These are phyloP conservation scores for Nomada ruficornis DNA, from an alignment of 2,888 invertebrate species.

Conservation along the genomic window DNA sequence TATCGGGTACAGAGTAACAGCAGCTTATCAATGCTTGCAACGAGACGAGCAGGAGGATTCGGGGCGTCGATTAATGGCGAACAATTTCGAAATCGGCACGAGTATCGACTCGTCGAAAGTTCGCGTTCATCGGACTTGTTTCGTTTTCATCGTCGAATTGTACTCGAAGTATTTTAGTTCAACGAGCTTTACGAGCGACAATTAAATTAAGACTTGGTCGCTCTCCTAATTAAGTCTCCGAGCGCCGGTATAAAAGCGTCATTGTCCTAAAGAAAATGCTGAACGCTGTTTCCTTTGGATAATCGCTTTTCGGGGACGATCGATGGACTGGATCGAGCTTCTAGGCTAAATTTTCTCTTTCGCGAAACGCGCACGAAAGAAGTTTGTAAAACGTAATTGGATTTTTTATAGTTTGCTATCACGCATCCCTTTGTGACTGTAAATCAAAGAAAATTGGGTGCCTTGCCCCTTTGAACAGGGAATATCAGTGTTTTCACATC, in stretches of 20 bases:
- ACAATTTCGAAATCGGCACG: not conserved
- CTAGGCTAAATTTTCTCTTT: not conserved
- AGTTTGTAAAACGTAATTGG: conserved; percentile 4
- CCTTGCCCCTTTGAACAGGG: too few species aligned
- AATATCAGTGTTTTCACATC: too few species aligned
- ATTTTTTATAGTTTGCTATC: not conserved
- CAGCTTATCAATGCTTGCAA: too few species aligned
- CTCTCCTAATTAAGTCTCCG: conserved; percentile 4
- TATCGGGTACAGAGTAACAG: too few species aligned
- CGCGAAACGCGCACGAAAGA: not conserved
- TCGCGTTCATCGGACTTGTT: not conserved
- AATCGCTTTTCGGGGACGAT: not conserved
- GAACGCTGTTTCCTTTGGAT: not conserved
- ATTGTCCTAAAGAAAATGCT: not conserved
- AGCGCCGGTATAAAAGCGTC: not conserved
- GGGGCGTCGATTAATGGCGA: not conserved
- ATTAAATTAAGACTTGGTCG: conserved; percentile 1
- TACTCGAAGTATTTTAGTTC: not conserved
- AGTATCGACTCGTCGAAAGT: conserved; percentile 1
- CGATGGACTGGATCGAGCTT: too few species aligned
- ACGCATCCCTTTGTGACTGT: not conserved
- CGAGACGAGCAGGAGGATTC: too few species aligned
- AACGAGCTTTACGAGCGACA: not conserved
- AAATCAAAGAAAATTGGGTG: not conserved
- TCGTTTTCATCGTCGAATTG: not conserved